A percentile compares a stretch with the other conserved stretches of the same genome.
These are phyloP conservation scores for Ariolimax columbianus DNA, from an alignment of 2,888 invertebrate species.

Conservation along the genomic window DNA sequence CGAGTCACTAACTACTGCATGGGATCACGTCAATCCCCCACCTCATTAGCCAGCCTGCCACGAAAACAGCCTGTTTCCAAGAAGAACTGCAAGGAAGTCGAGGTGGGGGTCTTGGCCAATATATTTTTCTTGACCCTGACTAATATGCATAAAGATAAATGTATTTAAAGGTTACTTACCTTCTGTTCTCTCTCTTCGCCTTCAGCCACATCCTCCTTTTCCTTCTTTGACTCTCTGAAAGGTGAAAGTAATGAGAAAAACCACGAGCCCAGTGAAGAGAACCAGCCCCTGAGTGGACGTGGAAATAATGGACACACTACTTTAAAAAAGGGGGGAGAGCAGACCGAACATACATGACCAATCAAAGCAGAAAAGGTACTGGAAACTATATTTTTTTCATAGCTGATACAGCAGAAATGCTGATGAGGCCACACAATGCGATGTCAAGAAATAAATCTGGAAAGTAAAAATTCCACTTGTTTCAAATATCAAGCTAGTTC, in stretches of 20 bases:
- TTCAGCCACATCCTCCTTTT: constrained; percentile 59
- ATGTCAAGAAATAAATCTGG: too few species aligned
- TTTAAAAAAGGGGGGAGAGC: not conserved
- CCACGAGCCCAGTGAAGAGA: constrained; percentile 64
- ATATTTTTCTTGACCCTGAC: too few species aligned
- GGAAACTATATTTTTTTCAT: not conserved
- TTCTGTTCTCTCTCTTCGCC: constrained; percentile 58
- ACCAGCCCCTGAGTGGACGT: constrained; percentile 65
- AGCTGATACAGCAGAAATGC: not conserved
- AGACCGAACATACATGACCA: not conserved
- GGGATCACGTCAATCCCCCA: too few species aligned
- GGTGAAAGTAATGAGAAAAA: constrained; percentile 75
- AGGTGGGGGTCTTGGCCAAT: too few species aligned
- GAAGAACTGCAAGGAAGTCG: too few species aligned
- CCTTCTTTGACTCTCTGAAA: constrained; percentile 73
- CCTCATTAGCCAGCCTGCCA: too few species aligned
- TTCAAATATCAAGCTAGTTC: too few species aligned
- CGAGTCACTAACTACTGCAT: too few species aligned
- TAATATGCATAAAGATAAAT: too few species aligned
- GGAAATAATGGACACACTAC: constrained; percentile 36
- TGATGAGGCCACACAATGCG: too few species aligned
- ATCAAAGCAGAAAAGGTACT: constrained; percentile 4
- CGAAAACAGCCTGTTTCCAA: too few species aligned
- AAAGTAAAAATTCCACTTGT: too few species aligned
- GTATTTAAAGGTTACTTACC: constrained; percentile 3